A percentile compares a stretch with the other conserved stretches of the same genome.
phyloP scores from a whole-genome alignment of 2,888 invertebrate species.

The Cecidostiba fungosa region DNA sequence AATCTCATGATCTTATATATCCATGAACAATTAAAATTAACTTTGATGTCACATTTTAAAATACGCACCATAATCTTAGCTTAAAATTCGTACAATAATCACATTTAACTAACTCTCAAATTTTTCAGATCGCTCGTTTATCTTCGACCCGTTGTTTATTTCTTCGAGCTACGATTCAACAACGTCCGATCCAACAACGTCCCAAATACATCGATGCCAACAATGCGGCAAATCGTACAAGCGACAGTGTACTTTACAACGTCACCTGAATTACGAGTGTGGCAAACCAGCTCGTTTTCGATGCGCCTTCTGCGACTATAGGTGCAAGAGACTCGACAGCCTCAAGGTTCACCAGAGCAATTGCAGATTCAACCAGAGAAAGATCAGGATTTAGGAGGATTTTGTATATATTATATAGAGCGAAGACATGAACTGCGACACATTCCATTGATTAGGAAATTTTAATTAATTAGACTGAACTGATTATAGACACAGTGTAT shows the following conservation, averaged over 20 bases:
- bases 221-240: constrained; percentile 75
- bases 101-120: background rate
- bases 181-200: background rate
- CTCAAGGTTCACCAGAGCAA: constrained; percentile 37
- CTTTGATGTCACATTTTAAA: background rate
- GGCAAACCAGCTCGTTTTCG: constrained; percentile 31
- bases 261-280: constrained; percentile 74
- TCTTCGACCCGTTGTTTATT: background rate
- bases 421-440: background rate
- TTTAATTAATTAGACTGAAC: background rate
- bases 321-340: constrained; percentile 46
- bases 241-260: constrained; percentile 72
- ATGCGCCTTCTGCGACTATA: constrained; percentile 45
- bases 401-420: background rate
- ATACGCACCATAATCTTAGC: background rate
- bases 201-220: constrained; percentile 67
- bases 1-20: background rate
- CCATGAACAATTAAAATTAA: background rate
- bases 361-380: constrained; percentile 26
- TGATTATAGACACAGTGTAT: background rate
- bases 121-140: constrained; percentile 29
- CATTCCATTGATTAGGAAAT: background rate
- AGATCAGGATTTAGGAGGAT: background rate
- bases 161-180: background rate
- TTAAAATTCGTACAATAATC: no score